phyloP scores from a whole-genome alignment of 2,888 invertebrate genomes.

The Catotricha subobsoleta region DNA sequence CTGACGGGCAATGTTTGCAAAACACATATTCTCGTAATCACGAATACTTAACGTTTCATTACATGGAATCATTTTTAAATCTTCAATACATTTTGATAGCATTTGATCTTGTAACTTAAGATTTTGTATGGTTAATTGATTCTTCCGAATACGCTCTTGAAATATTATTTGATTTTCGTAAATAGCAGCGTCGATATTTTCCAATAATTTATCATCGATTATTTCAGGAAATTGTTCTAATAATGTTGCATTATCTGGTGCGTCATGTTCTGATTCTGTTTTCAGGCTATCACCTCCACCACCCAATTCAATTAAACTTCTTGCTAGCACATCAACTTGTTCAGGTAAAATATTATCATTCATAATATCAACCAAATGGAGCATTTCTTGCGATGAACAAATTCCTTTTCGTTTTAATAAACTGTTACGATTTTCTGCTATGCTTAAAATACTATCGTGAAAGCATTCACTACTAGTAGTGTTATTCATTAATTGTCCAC shows the following conservation, averaged over 20 bases:
- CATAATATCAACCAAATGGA: conserved; percentile 14
- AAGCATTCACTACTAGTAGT: not conserved
- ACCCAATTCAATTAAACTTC: conserved; percentile 12
- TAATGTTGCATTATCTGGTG: conserved; percentile 11
- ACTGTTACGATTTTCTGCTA: conserved; percentile 3
- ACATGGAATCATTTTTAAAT: conserved; percentile 11
- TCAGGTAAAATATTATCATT: conserved; percentile 13
- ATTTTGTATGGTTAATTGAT: conserved; percentile 14
- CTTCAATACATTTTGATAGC: conserved; percentile 13
- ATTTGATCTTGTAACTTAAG: conserved; percentile 13
- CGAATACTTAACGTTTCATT: conserved; percentile 11
- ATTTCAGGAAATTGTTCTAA: conserved; percentile 12
- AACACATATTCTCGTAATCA: conserved; percentile 14
- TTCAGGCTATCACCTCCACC: conserved; percentile 12
- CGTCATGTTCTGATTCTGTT: conserved; percentile 9
- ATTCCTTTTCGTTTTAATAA: conserved; percentile 13
- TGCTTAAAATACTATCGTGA: not conserved
- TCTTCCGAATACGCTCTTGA: conserved; percentile 13
- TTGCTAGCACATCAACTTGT: conserved; percentile 13
- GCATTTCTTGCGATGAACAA: conserved; percentile 14
- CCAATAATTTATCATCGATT: conserved; percentile 12
- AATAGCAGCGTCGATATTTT: conserved; percentile 13
- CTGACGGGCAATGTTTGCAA: conserved; percentile 11
- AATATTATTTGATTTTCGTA: conserved; percentile 15
- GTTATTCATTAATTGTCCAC: not conserved